phyloP scores from a whole-genome alignment of 2,113 vertebrate species.

The Oriolus oriolus region DNA sequence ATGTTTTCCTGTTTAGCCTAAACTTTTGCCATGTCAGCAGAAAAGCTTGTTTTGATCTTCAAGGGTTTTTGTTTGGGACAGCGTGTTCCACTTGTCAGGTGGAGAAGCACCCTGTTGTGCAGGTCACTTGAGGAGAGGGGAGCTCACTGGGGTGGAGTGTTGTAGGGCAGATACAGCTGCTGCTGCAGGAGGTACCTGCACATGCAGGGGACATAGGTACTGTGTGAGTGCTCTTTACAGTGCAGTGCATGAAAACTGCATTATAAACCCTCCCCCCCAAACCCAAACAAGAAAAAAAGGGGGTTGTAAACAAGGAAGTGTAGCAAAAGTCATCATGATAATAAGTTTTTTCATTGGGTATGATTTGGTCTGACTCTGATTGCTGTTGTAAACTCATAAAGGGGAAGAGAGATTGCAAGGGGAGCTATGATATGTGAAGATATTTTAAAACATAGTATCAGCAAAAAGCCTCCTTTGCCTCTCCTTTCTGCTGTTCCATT shows the following conservation, averaged over 20 bases:
- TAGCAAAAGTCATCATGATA: not conserved
- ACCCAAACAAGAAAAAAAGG: not conserved
- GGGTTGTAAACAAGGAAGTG: not conserved
- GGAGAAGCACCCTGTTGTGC: not conserved
- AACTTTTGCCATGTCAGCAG: conserved; percentile 43
- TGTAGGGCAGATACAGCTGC: not conserved
- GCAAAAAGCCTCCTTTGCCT: not conserved
- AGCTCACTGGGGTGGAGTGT: not conserved
- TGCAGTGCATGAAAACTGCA: not conserved
- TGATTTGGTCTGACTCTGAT: not conserved
- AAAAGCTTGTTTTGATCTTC: conserved; percentile 34
- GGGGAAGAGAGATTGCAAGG: not conserved
- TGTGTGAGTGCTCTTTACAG: not conserved
- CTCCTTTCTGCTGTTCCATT: not conserved
- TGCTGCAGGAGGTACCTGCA: not conserved
- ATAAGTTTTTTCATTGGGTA: not conserved
- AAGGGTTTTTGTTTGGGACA: conserved; percentile 16
- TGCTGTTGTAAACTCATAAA: not conserved
- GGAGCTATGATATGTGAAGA: not conserved
- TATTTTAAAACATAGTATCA: not conserved
- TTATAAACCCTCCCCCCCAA: not conserved
- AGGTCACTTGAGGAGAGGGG: conserved; percentile 1
- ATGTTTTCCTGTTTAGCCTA: conserved; percentile 45
- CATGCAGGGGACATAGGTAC: not conserved
- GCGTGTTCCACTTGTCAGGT: not conserved